Conservation (phyloP, 2,797 vertebrate genomes). For the Cossypha niveicapilla region DNA sequence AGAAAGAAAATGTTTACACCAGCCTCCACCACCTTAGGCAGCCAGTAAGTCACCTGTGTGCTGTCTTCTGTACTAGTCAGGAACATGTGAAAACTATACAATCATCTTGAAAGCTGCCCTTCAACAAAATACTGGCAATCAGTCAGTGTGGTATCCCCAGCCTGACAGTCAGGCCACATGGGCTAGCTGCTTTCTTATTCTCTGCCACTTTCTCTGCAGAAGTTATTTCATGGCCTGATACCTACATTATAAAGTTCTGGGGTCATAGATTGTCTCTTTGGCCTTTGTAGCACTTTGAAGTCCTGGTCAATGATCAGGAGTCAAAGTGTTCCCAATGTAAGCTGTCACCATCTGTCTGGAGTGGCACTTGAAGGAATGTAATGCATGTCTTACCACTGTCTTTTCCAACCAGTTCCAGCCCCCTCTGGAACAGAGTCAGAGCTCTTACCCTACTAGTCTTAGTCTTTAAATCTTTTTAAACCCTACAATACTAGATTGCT, state of each 20-base stretch:
- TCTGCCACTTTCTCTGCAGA: not conserved
- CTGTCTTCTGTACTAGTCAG: not conserved
- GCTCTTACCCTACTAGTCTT: not conserved
- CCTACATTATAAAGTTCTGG: not conserved
- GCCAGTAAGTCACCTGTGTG: not conserved
- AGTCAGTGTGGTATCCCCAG: not conserved
- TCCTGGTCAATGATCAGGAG: not conserved
- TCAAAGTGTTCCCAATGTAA: not conserved
- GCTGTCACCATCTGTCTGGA: not conserved
- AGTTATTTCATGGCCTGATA: not conserved
- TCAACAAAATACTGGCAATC: not conserved
- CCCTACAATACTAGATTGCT: not conserved
- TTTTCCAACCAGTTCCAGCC: not conserved
- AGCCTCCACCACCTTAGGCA: not conserved
- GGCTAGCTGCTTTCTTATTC: not conserved
- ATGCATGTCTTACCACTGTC: not conserved
- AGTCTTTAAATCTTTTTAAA: not conserved
- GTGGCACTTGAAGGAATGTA: conserved; percentile 5
- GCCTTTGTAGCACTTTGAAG: not conserved
- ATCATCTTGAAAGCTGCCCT: not conserved
- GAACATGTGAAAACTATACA: not conserved
- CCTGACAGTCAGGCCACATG: accelerated
- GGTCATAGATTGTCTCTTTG: not conserved
- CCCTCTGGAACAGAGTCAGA: not conserved
- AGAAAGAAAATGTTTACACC: not conserved